Evolutionary conservation across 2,113 vertebrate genomes (phyloP), one percentile per base, ranked within the genome.

Genomic region (Aegithalos caudatus): DNA sequence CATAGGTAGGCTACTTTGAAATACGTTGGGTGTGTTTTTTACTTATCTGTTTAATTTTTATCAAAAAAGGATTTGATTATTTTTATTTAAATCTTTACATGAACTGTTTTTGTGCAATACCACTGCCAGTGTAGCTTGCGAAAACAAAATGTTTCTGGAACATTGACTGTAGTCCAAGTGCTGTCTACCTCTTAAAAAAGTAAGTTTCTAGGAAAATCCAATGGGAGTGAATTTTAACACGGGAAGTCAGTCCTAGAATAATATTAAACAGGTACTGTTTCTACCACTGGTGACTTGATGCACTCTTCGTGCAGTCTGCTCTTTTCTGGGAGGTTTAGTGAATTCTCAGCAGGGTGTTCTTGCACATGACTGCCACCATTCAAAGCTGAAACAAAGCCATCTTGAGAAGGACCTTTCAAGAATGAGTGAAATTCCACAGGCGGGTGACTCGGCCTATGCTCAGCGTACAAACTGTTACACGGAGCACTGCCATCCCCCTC

Each of bases 341-440:
- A 71, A 96, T 96, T 98, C 92, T 99, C 98, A 61, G 98, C 97
- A 78, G 98, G 98, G 92, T 98, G 98, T 70, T 99, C 98, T 11
- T 98, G 97, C 51, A 98, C 93, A 65, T 92, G 92, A 97, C 98
- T 96, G 50, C 98, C 97, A 19, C 98, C 98, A 79, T 98, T 98
- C 97, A 98, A 76, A 37, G 98, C n/a, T 66, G 98, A 97, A 90
- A 98, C 98, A 96, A 98, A 99, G 78, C 98, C 98, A 90, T 98
- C 98, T 96, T 98, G 98, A 67, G 97, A 98, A 95, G 99, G 98
- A 96, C 98, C 98, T 98, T 99, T 99, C 97, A 99, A 98, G 98
- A 98, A 99, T 50, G 99, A 99, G 84, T 99, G 98, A 96, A 99
- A 99, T 96, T 99, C 98, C 91, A 98, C 97, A 96, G 98, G 99